Conservation (phyloP, 2,888 invertebrate species). For the Netelia virgata region DNA sequence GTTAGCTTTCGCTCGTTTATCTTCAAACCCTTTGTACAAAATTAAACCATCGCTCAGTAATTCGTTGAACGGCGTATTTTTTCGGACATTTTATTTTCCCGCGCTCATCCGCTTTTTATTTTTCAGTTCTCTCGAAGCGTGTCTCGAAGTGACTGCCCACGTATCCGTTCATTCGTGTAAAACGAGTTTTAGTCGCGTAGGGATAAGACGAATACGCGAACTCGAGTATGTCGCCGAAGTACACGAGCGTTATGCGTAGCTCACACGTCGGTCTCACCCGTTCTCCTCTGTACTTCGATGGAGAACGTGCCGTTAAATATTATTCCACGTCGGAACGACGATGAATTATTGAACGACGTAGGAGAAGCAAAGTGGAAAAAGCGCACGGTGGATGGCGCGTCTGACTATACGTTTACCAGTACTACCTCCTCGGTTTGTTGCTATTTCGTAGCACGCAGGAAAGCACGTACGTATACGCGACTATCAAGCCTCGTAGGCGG, state of each 20-base stretch:
- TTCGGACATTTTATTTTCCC: too few relatives aligned
- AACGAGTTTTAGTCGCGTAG: constrained; percentile 9
- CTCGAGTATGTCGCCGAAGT: not conserved
- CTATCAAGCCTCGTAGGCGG: constrained; percentile 1
- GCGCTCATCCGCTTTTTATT: not conserved
- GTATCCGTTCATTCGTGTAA: not conserved
- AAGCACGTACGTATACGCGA: constrained; percentile 37
- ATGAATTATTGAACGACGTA: constrained; percentile 77
- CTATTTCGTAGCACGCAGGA: constrained; percentile 24
- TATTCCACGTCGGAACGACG: constrained; percentile 71
- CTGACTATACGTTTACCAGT: constrained; percentile 44
- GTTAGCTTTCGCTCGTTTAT: too few relatives aligned
- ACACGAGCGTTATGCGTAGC: constrained; percentile 19
- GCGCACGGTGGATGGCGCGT: constrained; percentile 37
- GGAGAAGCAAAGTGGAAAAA: constrained; percentile 63
- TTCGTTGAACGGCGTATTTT: too few relatives aligned
- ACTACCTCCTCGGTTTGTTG: constrained; percentile 41
- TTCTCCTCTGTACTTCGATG: constrained; percentile 32
- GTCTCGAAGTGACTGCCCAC: not conserved
- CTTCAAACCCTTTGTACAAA: too few relatives aligned
- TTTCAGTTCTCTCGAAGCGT: not conserved
- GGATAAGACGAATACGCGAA: constrained; percentile 49
- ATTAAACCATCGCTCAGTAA: too few relatives aligned
- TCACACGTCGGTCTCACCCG: constrained; percentile 37
- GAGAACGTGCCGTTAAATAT: constrained; percentile 71